A percentile compares a stretch with the other conserved stretches of the same genome.
These are phyloP conservation scores for Drosophila picticornis DNA, from an alignment of 2,888 invertebrate genomes.

Conservation along the genomic window DNA sequence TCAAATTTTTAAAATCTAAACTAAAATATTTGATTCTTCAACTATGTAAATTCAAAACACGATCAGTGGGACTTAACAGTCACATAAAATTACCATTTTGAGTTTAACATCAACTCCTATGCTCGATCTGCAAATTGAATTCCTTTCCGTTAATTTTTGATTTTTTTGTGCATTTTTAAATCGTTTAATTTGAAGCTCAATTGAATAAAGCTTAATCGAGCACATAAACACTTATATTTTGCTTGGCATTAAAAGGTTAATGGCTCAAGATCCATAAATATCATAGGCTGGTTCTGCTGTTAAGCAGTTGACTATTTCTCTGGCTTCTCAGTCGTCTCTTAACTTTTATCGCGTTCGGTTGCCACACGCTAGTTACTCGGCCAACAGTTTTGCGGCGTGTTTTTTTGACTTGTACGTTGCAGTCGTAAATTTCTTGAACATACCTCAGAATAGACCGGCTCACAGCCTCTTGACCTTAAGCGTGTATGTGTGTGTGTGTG, in stretches of 20 bases:
- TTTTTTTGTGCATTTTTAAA: neutral
- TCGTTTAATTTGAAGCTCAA: neutral
- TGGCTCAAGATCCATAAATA: conserved; percentile 1
- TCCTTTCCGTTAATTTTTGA: conserved; percentile 29
- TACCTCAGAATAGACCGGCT: conserved; percentile 47
- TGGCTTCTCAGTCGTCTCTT: conserved; percentile 54
- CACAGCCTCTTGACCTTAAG: conserved; percentile 66
- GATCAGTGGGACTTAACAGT: conserved; percentile 7
- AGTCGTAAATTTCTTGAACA: conserved; percentile 39
- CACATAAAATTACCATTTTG: conserved; percentile 15
- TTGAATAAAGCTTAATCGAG: neutral
- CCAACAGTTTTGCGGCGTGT: conserved; percentile 49
- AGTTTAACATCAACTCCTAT: conserved; percentile 10
- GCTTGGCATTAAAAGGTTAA: neutral
- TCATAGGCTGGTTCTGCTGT: conserved; percentile 25
- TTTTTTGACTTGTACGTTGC: conserved; percentile 27
- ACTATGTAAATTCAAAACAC: neutral
- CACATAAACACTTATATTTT: neutral
- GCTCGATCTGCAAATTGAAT: neutral
- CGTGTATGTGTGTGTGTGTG: conserved; percentile 21
- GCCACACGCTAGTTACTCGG: conserved; percentile 28
- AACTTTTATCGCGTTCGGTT: conserved; percentile 52
- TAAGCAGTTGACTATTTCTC: conserved; percentile 6
- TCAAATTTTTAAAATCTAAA: neutral
- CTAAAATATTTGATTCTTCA: neutral